Base-by-base conservation (phyloP, 2,888 invertebrate species). In the Microchrysa polita region DNA sequence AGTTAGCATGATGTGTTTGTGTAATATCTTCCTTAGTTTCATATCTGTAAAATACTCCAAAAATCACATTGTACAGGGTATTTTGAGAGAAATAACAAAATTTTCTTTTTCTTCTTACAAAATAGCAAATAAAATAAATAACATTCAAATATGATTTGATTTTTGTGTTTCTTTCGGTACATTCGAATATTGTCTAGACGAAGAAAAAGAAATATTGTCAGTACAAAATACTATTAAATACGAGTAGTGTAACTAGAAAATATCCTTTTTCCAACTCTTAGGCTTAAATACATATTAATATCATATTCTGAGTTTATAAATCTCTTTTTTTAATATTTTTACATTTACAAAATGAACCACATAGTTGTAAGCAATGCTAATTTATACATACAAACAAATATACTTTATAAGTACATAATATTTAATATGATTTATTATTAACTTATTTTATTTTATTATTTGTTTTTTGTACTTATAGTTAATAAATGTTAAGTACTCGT, bases 61-160 rank as follows among this genome's bases (percentile, higher is more conserved):
- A 53, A 75, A 69, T 61, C 40, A 55, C 73, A 69, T 75, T 75
- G 73, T 73, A 75, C 75, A 75, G 73, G 73, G 72, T 12, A 71
- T 55, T 69, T 53, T 22, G 12, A 52, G n/a, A 67, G 20, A 60
- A 72, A n/a, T n/a, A n/a, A n/a, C n/a, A 60, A 72, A 12, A 7
- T 34, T 34, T 34, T 34, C 7, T 34, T 34, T 34, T 34, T 34
- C 7, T 23, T 27, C 34, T 34, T 27, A 63, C n/a, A 63, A 63
- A 12, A 40, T 44, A 60, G n/a, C 9, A 57, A 59, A 16, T 42
- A 16, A 42, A 59, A 44, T 52, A 40, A 71, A 60, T 71, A 34
- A 18, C 72, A 57, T 67, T 65, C 5, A 44, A 65, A 65, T 48
- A n/a, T 34, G 27, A 34, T 34, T 34, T 34, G 27, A n/a, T n/a